These are phyloP conservation scores for Melopsittacus undulatus DNA, from an alignment of 2,797 vertebrate genomes.

Conservation along the genomic window DNA sequence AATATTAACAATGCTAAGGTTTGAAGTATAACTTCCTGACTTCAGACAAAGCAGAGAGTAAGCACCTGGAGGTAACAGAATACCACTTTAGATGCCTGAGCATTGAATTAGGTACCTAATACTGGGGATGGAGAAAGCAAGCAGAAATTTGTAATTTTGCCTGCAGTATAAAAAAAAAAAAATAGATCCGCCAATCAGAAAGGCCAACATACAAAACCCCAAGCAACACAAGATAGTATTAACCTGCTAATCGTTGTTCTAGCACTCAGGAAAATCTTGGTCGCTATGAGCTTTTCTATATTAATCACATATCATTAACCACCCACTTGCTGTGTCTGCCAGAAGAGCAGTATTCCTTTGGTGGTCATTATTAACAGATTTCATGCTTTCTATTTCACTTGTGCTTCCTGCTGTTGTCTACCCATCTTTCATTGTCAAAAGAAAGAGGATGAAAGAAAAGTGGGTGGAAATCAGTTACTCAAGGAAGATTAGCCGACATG, in stretches of 20 bases:
- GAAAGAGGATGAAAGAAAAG: background rate
- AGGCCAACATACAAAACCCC: background rate
- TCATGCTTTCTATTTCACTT: background rate
- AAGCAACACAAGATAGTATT: background rate
- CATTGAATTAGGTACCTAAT: background rate
- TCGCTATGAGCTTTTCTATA: background rate
- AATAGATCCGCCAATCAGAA: background rate
- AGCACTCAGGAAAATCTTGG: background rate
- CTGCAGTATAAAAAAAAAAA: background rate
- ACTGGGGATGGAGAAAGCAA: background rate
- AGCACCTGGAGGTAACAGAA: background rate
- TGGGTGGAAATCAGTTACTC: background rate
- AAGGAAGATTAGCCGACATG: background rate
- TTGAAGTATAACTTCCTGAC: background rate
- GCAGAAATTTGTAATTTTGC: background rate
- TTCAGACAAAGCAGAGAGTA: background rate
- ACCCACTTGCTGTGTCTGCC: slow-evolving; percentile 27
- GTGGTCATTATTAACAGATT: slow-evolving; percentile 27
- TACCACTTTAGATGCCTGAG: background rate
- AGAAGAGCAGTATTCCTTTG: slow-evolving; percentile 36
- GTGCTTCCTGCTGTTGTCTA: background rate
- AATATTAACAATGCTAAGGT: background rate
- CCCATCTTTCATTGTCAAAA: background rate
- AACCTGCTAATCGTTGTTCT: background rate
- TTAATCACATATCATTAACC: background rate